phyloP scores from a whole-genome alignment of 2,888 invertebrate species.

The Chalcosyrphus nemorum region DNA sequence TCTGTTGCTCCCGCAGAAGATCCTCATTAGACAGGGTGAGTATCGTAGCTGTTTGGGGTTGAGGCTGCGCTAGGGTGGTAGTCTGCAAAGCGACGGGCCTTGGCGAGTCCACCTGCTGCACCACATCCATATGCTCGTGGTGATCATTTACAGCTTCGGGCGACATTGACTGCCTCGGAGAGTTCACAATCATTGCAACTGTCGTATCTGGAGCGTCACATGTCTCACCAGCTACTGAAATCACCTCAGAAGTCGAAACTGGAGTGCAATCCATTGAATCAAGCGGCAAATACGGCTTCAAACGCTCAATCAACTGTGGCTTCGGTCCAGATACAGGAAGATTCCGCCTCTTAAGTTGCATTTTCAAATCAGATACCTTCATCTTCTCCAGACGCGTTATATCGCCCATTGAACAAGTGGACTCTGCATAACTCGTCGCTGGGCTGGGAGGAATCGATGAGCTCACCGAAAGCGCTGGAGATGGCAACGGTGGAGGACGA shows the following conservation, averaged over 20 bases:
- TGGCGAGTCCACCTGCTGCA: constrained; percentile 80
- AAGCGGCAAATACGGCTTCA: constrained; percentile 87
- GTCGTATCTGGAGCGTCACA: constrained; percentile 74
- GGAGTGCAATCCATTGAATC: constrained; percentile 80
- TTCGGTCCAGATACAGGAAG: constrained; percentile 98
- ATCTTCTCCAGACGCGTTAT: constrained; percentile 93
- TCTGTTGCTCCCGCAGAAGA: constrained; percentile 91
- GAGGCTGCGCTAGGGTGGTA: constrained; percentile 77
- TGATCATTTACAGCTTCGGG: constrained; percentile 76
- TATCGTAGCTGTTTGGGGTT: constrained; percentile 80
- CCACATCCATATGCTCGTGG: constrained; percentile 81
- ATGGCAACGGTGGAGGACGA: constrained; percentile 82
- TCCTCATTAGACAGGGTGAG: constrained; percentile 85
- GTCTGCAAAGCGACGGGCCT: constrained; percentile 78
- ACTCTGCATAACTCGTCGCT: constrained; percentile 80
- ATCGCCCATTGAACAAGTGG: constrained; percentile 78
- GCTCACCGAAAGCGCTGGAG: constrained; percentile 83
- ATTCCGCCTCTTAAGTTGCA: constrained; percentile 95
- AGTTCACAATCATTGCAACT: constrained; percentile 78
- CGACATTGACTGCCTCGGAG: constrained; percentile 76
- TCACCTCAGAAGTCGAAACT: constrained; percentile 82
- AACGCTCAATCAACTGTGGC: constrained; percentile 95
- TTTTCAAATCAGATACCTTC: constrained; percentile 97
- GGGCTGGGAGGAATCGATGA: constrained; percentile 82
- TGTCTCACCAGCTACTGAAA: constrained; percentile 76